A percentile compares a stretch with the other conserved stretches of the same genome.
phyloP scores from a whole-genome alignment of 2,888 invertebrate species.

The Agrochola litura region DNA sequence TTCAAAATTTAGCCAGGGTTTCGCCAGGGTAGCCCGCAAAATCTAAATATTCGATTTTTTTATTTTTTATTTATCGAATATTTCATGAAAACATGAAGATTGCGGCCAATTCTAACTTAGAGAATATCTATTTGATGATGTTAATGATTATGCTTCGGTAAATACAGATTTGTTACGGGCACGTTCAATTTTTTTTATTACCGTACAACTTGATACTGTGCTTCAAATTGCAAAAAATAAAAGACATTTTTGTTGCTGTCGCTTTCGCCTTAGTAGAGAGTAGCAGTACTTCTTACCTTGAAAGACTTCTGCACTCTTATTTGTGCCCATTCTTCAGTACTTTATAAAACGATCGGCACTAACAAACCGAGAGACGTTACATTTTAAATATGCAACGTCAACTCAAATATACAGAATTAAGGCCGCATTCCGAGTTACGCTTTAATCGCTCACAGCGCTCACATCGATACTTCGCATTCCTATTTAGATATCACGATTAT shows the following conservation, averaged over 20 bases:
- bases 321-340: neutral
- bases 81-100: neutral
- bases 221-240: neutral
- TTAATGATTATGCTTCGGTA: neutral
- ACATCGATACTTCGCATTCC: no score
- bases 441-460: no score
- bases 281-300: neutral
- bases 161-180: neutral
- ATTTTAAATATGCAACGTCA: slow-evolving; percentile 27
- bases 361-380: slow-evolving; percentile 3
- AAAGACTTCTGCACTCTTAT: neutral
- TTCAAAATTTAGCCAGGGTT: neutral
- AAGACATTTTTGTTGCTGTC: neutral
- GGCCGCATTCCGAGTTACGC: no score
- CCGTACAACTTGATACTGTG: neutral
- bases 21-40: neutral
- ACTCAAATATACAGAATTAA: neutral
- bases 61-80: neutral
- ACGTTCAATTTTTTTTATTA: no score
- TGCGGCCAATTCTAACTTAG: neutral
- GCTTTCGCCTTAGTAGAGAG: neutral
- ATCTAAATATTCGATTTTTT: neutral
- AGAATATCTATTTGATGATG: neutral
- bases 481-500: no score
- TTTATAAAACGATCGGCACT: neutral